phyloP scores from a whole-genome alignment of 2,888 invertebrate species.

The Portevinia maculata region DNA sequence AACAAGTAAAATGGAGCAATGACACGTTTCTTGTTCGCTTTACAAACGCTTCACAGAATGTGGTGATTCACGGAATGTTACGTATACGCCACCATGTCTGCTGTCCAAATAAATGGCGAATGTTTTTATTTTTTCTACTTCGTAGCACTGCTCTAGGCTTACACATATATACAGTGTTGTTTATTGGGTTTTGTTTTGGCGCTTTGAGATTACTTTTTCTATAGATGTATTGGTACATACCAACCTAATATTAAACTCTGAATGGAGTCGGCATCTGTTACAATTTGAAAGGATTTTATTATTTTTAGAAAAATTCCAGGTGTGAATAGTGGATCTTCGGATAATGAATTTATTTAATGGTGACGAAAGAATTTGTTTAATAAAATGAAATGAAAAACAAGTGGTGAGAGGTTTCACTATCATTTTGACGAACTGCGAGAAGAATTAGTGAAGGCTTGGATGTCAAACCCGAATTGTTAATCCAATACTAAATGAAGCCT shows the following conservation, averaged over 20 bases:
- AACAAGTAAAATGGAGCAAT: not conserved
- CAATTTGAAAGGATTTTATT: too few species aligned
- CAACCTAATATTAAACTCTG: not conserved
- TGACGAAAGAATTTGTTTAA: too few species aligned
- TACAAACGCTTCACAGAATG: not conserved
- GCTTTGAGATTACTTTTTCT: not conserved
- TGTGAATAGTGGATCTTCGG: too few species aligned
- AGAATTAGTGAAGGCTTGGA: too few species aligned
- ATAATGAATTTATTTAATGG: too few species aligned
- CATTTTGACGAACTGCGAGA: too few species aligned
- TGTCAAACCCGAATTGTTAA: too few species aligned
- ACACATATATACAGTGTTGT: not conserved
- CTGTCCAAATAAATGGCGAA: slow-evolving; percentile 1
- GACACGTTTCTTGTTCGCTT: not conserved
- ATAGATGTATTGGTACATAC: not conserved
- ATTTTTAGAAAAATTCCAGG: too few species aligned
- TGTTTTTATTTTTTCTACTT: not conserved
- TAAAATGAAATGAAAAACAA: too few species aligned
- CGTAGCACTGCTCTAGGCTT: not conserved
- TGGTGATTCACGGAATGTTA: slow-evolving; percentile 12
- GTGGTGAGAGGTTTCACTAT: too few species aligned
- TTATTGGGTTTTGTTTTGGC: not conserved
- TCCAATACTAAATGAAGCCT: too few species aligned
- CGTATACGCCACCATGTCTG: slow-evolving; percentile 32
- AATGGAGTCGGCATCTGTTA: too few species aligned